Conservation (phyloP, 2,113 vertebrate species). For the Hippopotamus amphibius region DNA sequence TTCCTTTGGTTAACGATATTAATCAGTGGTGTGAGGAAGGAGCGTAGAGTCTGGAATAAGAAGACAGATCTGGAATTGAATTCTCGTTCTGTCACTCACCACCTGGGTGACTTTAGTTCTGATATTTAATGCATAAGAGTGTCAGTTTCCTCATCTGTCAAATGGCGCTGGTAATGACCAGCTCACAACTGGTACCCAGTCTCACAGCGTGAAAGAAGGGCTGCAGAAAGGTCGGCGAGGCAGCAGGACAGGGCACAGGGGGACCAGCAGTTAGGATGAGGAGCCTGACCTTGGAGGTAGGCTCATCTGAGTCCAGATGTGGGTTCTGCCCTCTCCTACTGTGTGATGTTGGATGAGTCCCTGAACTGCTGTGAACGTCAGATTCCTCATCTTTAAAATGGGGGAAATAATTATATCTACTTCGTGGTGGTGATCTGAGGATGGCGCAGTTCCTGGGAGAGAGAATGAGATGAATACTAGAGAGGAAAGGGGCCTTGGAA, state of each 20-base stretch:
- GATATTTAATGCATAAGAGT: neutral
- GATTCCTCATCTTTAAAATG: neutral
- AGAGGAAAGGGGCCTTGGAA: neutral
- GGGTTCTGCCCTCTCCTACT: neutral
- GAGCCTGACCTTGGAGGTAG: neutral
- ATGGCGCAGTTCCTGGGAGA: neutral
- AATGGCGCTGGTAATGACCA: neutral
- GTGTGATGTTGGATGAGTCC: neutral
- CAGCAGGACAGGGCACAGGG: neutral
- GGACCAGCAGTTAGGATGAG: neutral
- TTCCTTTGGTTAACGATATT: conserved; percentile 7
- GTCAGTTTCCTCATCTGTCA: neutral
- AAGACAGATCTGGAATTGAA: neutral
- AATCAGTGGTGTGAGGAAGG: neutral
- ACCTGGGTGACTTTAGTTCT: neutral
- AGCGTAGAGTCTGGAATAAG: neutral
- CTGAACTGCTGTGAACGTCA: neutral
- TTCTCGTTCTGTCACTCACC: neutral
- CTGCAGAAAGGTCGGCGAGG: neutral
- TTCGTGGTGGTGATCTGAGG: neutral
- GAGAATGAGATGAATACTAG: neutral
- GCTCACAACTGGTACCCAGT: neutral
- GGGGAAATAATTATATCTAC: neutral
- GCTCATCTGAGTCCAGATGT: neutral
- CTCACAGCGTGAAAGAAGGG: neutral